Base-by-base conservation (phyloP, 2,797 vertebrate species). In the Ibycter americanus region DNA sequence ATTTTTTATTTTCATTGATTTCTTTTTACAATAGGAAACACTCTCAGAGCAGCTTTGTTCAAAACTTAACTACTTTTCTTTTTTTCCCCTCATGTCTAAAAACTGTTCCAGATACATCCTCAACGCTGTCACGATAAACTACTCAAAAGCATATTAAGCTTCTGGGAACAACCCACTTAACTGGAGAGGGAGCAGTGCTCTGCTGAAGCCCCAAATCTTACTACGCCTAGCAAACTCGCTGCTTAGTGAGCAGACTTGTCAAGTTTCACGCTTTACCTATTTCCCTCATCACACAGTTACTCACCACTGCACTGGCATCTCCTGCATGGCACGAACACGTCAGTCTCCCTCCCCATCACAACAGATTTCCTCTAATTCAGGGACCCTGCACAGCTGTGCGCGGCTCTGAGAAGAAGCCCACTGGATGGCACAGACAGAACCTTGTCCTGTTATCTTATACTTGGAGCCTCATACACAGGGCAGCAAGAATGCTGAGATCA, bases 401-500 rank as follows among this genome's bases (percentile, higher is more conserved):
- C 36, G 1, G 65, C 42, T 44, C 36, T 31, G n/a, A 36, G 42
- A 49, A 15, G 63, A 56, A 68, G 56, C 51, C 18, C 31, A 15
- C 14, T 3, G 42, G 38, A 42, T 7, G 32, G 51, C 62, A 52
- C 42, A 42, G 61, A 34, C 49, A 29, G 36, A 27, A 58, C 38
- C 36, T 9, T 3, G 19, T 32, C 38, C 6, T 32, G 14, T 22
- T 8, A 10, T 6, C 38, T 63, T 31, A 29, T 5, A 26, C 62
- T 11, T 7, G 4, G 12, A 68, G 49, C 36, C 44, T 52, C 44
- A 19, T 4, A 19, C n/a, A 11, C 0, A 36, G n/a, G 29, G 18
- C 44, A 58, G 42, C 78, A 71, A 59, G 65, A 77, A n/a, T 1
- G 4, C 21, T 8, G 29, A 38, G 18, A 27, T 12, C 38, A n/a